Base-by-base conservation (phyloP, 2,797 vertebrate species). In the Lepus oiostolus region DNA sequence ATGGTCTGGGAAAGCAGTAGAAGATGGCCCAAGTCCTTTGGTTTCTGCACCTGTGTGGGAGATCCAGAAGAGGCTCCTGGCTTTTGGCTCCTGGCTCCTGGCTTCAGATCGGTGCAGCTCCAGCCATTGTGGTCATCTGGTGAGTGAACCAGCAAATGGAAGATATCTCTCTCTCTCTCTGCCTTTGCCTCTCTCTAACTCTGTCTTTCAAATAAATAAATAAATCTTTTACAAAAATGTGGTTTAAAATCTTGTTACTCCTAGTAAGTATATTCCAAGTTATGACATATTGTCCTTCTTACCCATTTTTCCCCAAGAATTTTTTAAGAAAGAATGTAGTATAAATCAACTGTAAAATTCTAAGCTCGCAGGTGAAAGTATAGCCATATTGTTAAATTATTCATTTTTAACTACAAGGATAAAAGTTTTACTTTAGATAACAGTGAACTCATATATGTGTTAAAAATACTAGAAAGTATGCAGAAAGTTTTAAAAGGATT, bases 281-380 rank as follows among this genome's bases (percentile, higher is more conserved):
- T 32, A 24, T 92, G 17, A 62, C 5, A 19, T 30, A 65, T 4
- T 62, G 26, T 3, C 1, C 0, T 88, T 95, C 65, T 85, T 68
- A 47, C 9, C 4, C 74, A 7, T 58, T 93, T 96, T 85, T 3
- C 14, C 52, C 62, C 89, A 82, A 82, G 16, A 62, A 35, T 35
- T 42, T 65, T 52, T 79, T 19, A 3, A 30, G 32, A 88, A 76
- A 50, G 7, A 14, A 22, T 35, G 1, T 60, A 76, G 14, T 60
- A 84, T 93, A 83, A 80, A 47, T 76, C 75, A 81, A 47, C 67
- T 85, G 2, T 86, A 76, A 50, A 93, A 83, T 47, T 52, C 22
- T 50, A 91, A 47, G 3, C 6, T 71, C 91, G 26, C 22, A 47
- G 67, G 4, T 90, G 28, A 75, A 86, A 85, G 13, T 19, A 77